phyloP scores from a whole-genome alignment of 2,888 invertebrate genomes.

The Incurvaria masculella region DNA sequence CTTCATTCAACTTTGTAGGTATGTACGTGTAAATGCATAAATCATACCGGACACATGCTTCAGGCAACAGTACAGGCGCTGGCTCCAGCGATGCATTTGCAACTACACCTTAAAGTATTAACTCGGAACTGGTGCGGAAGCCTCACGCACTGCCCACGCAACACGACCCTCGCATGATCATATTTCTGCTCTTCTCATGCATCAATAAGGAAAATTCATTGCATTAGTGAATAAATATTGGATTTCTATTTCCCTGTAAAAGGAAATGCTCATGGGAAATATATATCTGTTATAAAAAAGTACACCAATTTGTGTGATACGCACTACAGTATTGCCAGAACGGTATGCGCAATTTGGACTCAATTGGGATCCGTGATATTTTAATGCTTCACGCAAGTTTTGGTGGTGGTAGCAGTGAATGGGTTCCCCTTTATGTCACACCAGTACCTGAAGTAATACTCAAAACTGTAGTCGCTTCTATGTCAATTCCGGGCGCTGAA shows the following conservation, averaged over 20 bases:
- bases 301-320: too few species aligned
- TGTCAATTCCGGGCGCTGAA: conserved; percentile 38
- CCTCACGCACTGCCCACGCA: conserved; percentile 23
- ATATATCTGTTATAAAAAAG: too few species aligned
- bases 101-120: conserved; percentile 77
- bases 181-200: too few species aligned
- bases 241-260: too few species aligned
- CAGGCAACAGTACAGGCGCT: conserved; percentile 26
- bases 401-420: conserved; percentile 4
- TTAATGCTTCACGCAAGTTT: too few species aligned
- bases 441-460: conserved; percentile 99
- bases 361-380: too few species aligned
- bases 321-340: too few species aligned
- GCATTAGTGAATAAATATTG: too few species aligned
- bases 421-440: conserved; percentile 35
- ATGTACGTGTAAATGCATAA: conserved; percentile 4
- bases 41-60: conserved; percentile 31
- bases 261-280: too few species aligned
- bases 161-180: background rate
- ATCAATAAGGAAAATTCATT: too few species aligned
- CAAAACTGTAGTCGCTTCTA: conserved; percentile 66
- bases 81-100: conserved; percentile 27
- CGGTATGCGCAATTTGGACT: too few species aligned
- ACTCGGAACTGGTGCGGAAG: conserved; percentile 81
- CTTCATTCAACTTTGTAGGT: conserved; percentile 6